Evolutionary conservation across 2,888 invertebrate genomes (phyloP).

Genomic region (Drosophila dives): DNA sequence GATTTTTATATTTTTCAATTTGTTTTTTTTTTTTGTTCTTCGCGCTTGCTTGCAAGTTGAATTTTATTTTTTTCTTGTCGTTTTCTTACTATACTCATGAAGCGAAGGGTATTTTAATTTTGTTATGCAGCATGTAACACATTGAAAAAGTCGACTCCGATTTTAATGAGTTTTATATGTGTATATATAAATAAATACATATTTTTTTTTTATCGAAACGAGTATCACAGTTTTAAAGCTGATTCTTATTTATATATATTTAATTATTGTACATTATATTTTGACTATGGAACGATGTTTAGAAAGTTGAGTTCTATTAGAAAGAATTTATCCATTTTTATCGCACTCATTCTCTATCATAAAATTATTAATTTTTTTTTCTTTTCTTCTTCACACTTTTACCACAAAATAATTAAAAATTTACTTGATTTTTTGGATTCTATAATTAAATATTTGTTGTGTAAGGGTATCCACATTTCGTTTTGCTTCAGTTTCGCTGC

Average conservation of each 20-base stretch:
- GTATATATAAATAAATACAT: not conserved
- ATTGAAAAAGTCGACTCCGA: not conserved
- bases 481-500: not conserved
- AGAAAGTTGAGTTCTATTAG: too few relatives aligned
- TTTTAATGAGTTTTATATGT: not conserved
- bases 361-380: not conserved
- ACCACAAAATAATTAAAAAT: accelerated
- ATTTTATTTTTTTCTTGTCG: conserved; percentile 7
- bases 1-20: conserved; percentile 82
- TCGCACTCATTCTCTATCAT: accelerated
- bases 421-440: not conserved
- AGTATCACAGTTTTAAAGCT: too few relatives aligned
- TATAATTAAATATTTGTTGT: not conserved
- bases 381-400: not conserved
- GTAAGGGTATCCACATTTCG: not conserved
- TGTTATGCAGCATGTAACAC: not conserved
- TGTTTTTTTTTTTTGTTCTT: conserved; percentile 54
- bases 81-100: not conserved
- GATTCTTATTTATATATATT: too few relatives aligned
- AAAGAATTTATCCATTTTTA: not conserved
- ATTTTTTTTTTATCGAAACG: not conserved
- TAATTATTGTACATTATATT: too few relatives aligned
- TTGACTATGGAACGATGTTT: too few relatives aligned
- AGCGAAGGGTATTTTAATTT: not conserved
- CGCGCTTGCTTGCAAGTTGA: conserved; percentile 16